Conservation (phyloP, 2,113 vertebrate species). For the Nycticebus coucang region DNA sequence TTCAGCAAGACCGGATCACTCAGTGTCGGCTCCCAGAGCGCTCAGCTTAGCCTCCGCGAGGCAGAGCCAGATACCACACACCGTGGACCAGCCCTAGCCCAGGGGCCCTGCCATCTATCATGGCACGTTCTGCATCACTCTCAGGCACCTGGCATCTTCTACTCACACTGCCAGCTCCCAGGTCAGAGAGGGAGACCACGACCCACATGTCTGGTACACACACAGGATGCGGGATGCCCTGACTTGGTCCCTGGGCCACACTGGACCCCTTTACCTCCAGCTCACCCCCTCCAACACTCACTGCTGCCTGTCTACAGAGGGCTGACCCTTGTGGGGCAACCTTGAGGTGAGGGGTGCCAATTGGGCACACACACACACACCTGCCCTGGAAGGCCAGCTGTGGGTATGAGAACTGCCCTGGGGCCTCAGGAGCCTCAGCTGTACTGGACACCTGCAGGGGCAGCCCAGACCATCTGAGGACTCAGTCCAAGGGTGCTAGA, state of each 20-base stretch:
- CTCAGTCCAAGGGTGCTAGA: too few species aligned
- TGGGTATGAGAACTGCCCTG: not conserved
- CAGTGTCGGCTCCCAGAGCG: fast-evolving
- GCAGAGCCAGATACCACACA: fast-evolving
- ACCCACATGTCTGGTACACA: not conserved
- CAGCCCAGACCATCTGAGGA: not conserved
- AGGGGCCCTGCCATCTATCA: not conserved
- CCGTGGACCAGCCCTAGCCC: fast-evolving
- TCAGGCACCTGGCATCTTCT: not conserved
- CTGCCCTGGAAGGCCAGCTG: not conserved
- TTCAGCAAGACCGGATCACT: too few species aligned
- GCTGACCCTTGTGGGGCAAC: not conserved
- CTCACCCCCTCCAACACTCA: not conserved
- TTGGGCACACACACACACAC: not conserved
- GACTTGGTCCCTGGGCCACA: fast-evolving
- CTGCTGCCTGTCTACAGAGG: not conserved
- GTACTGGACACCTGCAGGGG: not conserved
- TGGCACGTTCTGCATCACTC: not conserved
- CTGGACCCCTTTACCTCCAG: fast-evolving
- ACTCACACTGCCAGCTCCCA: not conserved
- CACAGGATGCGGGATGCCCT: not conserved
- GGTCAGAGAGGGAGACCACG: fast-evolving
- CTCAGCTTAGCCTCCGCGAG: fast-evolving
- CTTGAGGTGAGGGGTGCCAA: fast-evolving
- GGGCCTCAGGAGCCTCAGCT: not conserved